phyloP scores from a whole-genome alignment of 1,140 invertebrate species.

The Himalopsyche phryganea region DNA sequence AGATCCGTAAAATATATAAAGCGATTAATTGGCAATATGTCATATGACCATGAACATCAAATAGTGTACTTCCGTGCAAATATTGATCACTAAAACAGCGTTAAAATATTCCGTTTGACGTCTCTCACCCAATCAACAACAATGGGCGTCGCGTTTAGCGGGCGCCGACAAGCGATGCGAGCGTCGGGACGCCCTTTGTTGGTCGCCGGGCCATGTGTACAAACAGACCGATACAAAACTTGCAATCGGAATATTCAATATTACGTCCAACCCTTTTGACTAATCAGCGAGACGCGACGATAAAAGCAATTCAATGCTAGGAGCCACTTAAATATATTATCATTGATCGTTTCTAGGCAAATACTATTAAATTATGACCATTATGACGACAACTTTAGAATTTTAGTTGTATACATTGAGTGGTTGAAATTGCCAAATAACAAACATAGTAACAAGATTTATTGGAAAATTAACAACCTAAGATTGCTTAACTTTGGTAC shows the following conservation, averaged over 20 bases:
- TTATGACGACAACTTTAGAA: too few species aligned
- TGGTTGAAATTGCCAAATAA: too few species aligned
- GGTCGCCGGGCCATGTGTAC: constrained; percentile 2
- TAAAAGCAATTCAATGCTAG: too few species aligned
- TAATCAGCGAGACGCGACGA: constrained; percentile 1
- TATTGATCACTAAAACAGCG: constrained; percentile 27
- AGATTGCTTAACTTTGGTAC: too few species aligned
- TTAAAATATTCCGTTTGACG: constrained; percentile 34
- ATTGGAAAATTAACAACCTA: too few species aligned
- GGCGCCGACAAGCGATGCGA: not conserved
- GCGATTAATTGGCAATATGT: too few species aligned
- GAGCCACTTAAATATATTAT: too few species aligned
- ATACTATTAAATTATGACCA: too few species aligned
- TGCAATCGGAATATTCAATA: constrained; percentile 14
- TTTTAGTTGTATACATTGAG: too few species aligned
- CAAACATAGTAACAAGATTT: too few species aligned
- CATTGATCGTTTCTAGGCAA: too few species aligned
- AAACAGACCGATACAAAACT: constrained; percentile 14
- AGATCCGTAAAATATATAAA: too few species aligned
- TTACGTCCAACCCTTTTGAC: constrained; percentile 17
- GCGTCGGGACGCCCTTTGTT: not conserved
- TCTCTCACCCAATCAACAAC: constrained; percentile 17
- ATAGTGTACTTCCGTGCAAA: constrained; percentile 28
- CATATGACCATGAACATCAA: not conserved
- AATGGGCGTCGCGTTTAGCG: constrained; percentile 10